These are phyloP conservation scores for Ochotona curzoniae DNA, from an alignment of 2,113 vertebrate species.

Conservation along the genomic window DNA sequence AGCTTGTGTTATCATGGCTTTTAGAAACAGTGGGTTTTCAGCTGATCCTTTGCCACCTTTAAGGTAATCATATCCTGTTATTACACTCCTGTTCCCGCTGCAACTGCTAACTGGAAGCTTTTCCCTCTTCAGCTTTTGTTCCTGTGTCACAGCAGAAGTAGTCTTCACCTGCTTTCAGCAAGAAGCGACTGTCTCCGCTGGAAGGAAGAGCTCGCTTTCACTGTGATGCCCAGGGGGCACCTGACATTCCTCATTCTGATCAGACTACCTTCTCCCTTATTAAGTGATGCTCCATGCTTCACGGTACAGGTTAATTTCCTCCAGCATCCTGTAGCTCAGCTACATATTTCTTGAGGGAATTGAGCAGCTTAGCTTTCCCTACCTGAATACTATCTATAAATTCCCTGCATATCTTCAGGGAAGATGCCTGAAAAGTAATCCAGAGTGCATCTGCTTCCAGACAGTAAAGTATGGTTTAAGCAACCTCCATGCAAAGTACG, in stretches of 20 bases:
- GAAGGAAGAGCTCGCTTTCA: not conserved
- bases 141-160: not conserved
- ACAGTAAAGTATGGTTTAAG: not conserved
- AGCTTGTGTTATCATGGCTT: not conserved
- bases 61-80: constrained; percentile 20
- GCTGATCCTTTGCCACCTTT: not conserved
- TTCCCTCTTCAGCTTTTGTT: not conserved
- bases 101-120: constrained; percentile 1
- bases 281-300: constrained; percentile 62
- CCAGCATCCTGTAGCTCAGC: constrained; percentile 56
- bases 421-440: not conserved
- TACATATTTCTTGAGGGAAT: constrained; percentile 44
- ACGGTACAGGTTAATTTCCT: constrained; percentile 62
- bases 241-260: constrained; percentile 56
- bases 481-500: too few relatives aligned
- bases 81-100: not conserved
- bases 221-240: not conserved
- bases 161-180: not conserved
- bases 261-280: constrained; percentile 44
- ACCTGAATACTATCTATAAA: constrained; percentile 50
- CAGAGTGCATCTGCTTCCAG: not conserved
- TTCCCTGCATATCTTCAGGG: not conserved
- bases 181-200: not conserved
- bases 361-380: not conserved
- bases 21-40: constrained; percentile 45